These are phyloP conservation scores for Hecatera dysodea DNA, from an alignment of 2,888 invertebrate genomes.

Conservation along the genomic window DNA sequence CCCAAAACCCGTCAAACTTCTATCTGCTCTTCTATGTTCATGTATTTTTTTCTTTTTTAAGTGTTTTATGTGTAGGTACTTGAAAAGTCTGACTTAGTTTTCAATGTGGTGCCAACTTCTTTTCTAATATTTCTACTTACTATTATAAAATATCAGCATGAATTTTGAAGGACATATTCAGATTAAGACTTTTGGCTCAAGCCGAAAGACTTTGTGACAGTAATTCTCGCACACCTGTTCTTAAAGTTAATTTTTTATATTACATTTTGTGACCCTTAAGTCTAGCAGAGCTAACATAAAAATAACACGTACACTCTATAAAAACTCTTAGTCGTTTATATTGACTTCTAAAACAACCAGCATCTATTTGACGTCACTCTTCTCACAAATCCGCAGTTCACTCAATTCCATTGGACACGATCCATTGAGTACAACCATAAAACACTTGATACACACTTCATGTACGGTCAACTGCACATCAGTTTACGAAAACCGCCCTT, in stretches of 20 bases:
- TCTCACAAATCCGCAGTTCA: slow-evolving; percentile 5
- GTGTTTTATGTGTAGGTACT: too few species aligned
- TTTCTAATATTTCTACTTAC: too few species aligned
- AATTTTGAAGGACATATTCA: background rate
- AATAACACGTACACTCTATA: background rate
- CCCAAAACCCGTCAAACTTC: too few species aligned
- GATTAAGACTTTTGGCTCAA: too few species aligned
- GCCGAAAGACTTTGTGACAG: background rate
- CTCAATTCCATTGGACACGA: slow-evolving; percentile 11
- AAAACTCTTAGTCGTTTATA: background rate
- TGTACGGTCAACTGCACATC: background rate
- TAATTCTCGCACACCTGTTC: background rate
- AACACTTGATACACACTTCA: slow-evolving; percentile 30
- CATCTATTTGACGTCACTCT: slow-evolving; percentile 29
- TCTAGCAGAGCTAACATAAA: background rate
- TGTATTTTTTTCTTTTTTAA: too few species aligned
- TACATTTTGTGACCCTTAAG: background rate
- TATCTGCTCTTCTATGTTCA: too few species aligned
- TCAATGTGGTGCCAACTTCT: too few species aligned
- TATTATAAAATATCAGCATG: background rate
- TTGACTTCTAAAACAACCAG: background rate
- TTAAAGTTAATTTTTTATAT: background rate
- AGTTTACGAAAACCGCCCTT: slow-evolving; percentile 12
- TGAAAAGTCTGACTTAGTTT: too few species aligned
- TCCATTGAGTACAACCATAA: slow-evolving; percentile 33